These are phyloP conservation scores for Danio kyathit DNA, from an alignment of 2,797 vertebrate species.

Conservation along the genomic window DNA sequence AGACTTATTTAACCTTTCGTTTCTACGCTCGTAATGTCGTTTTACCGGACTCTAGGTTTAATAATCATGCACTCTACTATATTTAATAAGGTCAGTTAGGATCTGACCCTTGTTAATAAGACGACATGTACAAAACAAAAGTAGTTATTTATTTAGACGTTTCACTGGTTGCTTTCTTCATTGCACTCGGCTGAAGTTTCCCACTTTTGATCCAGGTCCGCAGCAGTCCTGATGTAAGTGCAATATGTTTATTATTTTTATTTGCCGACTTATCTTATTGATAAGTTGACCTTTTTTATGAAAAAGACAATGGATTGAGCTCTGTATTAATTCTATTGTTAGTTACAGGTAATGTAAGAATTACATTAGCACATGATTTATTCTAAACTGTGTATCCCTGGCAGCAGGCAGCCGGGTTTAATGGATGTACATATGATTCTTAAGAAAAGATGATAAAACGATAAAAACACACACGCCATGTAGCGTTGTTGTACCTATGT, in stretches of 20 bases:
- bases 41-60: constrained; percentile 65
- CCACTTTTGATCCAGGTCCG: constrained; percentile 73
- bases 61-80: constrained; percentile 72
- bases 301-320: constrained; percentile 75
- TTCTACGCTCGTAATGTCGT: constrained; percentile 56
- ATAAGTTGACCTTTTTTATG: constrained; percentile 70
- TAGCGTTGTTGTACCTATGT: constrained; percentile 79
- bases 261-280: constrained; percentile 70
- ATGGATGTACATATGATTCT: constrained; percentile 86
- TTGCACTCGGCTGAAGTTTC: constrained; percentile 81
- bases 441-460: constrained; percentile 80
- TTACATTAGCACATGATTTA: constrained; percentile 76
- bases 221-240: constrained; percentile 88
- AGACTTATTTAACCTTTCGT: constrained; percentile 53
- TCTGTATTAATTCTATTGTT: constrained; percentile 80
- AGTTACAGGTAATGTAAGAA: constrained; percentile 70
- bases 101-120: constrained; percentile 60
- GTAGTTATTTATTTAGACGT: constrained; percentile 93
- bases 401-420: constrained; percentile 86
- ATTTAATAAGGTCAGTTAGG: constrained; percentile 62
- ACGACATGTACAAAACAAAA: constrained; percentile 73
- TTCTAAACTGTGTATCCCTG: constrained; percentile 77
- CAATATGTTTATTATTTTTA: constrained; percentile 86
- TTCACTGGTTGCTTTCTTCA: constrained; percentile 80
- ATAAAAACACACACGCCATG: constrained; percentile 67